phyloP scores from a whole-genome alignment of 2,113 vertebrate genomes.

The Danio rerio region DNA sequence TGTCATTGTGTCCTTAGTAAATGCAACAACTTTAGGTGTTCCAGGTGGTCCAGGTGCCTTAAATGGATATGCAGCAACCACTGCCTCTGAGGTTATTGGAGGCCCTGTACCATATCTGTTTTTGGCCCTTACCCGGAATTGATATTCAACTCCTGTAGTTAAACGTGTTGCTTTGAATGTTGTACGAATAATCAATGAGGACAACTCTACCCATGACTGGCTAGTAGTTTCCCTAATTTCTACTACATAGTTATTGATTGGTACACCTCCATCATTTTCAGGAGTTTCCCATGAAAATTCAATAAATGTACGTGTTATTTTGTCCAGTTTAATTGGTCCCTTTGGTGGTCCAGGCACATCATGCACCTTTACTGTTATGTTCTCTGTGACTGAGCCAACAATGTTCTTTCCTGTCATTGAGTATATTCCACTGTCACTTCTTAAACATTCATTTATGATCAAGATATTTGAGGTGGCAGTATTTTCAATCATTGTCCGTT shows the following conservation, averaged over 20 bases:
- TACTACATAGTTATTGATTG: constrained; percentile 93
- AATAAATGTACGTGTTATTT: constrained; percentile 89
- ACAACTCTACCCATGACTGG: constrained; percentile 89
- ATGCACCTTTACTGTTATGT: constrained; percentile 89
- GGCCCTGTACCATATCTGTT: constrained; percentile 94
- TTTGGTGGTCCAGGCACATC: constrained; percentile 95
- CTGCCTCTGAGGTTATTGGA: constrained; percentile 85
- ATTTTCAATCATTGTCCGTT: constrained; percentile 88
- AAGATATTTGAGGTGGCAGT: constrained; percentile 88
- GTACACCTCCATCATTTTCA: constrained; percentile 95
- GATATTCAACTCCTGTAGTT: constrained; percentile 92
- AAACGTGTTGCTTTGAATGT: constrained; percentile 91
- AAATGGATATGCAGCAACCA: constrained; percentile 93
- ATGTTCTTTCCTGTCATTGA: constrained; percentile 91
- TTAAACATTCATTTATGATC: constrained; percentile 87
- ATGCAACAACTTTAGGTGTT: constrained; percentile 89
- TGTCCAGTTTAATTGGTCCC: constrained; percentile 92
- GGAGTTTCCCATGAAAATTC: constrained; percentile 93
- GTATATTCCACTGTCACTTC: constrained; percentile 88
- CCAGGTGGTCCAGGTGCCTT: constrained; percentile 94
- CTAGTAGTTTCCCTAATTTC: constrained; percentile 93
- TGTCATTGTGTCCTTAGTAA: constrained; percentile 94
- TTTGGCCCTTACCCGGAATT: constrained; percentile 96
- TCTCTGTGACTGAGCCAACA: constrained; percentile 89
- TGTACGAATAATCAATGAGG: constrained; percentile 90